Percentiles rank a stretch among this genome's conserved stretches.
Conservation (phyloP, 2,113 vertebrate species). For the Rynchops niger region DNA sequence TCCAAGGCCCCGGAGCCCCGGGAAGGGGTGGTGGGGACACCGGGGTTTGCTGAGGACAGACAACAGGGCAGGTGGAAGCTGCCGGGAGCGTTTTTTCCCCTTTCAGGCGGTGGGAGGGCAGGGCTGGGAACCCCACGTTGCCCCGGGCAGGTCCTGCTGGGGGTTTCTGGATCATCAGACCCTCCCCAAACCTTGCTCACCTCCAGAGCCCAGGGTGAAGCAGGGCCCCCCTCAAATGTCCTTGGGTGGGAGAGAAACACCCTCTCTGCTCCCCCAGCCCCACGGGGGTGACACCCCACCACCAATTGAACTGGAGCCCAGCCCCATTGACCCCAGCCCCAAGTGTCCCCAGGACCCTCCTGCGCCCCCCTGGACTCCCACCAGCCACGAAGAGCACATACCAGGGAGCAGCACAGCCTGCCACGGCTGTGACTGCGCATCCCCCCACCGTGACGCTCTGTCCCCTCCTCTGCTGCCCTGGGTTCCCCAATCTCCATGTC, state of each 20-base stretch:
- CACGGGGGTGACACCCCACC: not conserved
- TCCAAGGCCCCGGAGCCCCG: accelerated
- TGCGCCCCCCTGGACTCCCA: accelerated
- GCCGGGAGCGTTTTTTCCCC: too few species aligned
- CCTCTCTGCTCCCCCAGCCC: accelerated
- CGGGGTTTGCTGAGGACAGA: not conserved
- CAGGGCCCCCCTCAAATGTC: not conserved
- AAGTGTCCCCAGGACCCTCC: not conserved
- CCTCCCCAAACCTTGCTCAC: not conserved
- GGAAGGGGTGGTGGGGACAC: not conserved
- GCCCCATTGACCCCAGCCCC: not conserved
- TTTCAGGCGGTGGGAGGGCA: not conserved
- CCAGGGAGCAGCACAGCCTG: not conserved
- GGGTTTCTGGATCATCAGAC: too few species aligned
- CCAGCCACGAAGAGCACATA: not conserved
- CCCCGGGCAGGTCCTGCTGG: not conserved
- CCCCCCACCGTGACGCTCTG: accelerated
- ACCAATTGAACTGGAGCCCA: not conserved
- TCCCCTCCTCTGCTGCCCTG: not conserved
- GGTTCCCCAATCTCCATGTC: not conserved
- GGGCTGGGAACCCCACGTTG: accelerated
- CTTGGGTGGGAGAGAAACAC: not conserved
- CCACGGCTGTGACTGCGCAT: accelerated
- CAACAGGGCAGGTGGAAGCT: not conserved
- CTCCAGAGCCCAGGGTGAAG: not conserved